These are phyloP conservation scores for Halichoerus grypus DNA, from an alignment of 2,113 vertebrate genomes.

Conservation along the genomic window DNA sequence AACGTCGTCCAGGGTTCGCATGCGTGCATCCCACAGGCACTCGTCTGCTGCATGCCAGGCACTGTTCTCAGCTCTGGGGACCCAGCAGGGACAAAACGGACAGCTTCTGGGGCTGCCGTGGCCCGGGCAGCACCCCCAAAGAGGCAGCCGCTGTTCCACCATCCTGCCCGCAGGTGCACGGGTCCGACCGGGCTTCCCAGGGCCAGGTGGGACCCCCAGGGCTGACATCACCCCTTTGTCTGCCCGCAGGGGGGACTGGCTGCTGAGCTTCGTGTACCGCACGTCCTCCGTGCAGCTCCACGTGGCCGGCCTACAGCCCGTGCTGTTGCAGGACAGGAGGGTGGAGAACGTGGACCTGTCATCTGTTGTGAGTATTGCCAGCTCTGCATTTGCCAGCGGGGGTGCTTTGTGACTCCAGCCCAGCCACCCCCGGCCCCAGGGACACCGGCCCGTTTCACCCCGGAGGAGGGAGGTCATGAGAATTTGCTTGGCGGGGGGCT, in stretches of 20 bases:
- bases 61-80: neutral
- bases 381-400: neutral
- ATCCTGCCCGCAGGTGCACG: fast-evolving
- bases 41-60: fast-evolving
- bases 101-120: neutral
- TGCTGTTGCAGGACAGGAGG: constrained; percentile 90
- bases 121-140: neutral
- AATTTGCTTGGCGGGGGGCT: neutral
- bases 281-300: constrained; percentile 93
- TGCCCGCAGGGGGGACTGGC: constrained; percentile 94
- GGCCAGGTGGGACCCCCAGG: neutral
- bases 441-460: fast-evolving
- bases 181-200: fast-evolving
- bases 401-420: neutral
- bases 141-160: fast-evolving
- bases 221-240: neutral
- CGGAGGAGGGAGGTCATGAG: neutral
- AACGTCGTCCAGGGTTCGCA: fast-evolving
- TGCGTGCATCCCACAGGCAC: neutral
- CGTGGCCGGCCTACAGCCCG: constrained; percentile 96
- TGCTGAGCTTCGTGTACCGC: constrained; percentile 97
- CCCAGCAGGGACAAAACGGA: neutral
- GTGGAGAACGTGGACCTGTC: constrained; percentile 97
- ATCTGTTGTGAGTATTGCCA: constrained; percentile 90
- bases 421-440: neutral